These are phyloP conservation scores for Orthosia cruda DNA, from an alignment of 2,888 invertebrate species.

Conservation along the genomic window DNA sequence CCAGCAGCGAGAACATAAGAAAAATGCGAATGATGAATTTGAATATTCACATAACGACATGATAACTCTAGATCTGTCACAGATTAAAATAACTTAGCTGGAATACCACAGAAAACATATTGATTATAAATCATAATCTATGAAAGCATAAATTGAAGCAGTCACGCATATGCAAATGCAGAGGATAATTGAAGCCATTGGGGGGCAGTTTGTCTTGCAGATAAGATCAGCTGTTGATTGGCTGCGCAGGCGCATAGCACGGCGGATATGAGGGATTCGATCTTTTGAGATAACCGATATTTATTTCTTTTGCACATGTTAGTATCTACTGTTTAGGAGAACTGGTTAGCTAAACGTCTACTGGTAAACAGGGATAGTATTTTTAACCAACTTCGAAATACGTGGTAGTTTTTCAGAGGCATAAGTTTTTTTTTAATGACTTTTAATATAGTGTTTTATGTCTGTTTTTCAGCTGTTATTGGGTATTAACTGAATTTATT, in stretches of 20 bases:
- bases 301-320: constrained; percentile 54
- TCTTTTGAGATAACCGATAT: constrained; percentile 50
- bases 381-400: background rate
- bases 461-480: background rate
- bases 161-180: constrained; percentile 61
- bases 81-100: constrained; percentile 53
- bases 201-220: constrained; percentile 54
- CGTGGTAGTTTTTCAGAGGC: background rate
- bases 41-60: background rate
- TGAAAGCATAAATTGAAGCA: constrained; percentile 53
- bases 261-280: constrained; percentile 57
- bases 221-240: constrained; percentile 63
- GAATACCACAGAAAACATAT: constrained; percentile 42
- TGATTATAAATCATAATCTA: constrained; percentile 58
- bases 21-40: no score
- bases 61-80: constrained; percentile 38
- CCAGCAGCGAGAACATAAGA: no score
- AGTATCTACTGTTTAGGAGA: constrained; percentile 19
- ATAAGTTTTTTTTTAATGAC: no score
- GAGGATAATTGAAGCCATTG: constrained; percentile 60
- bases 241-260: constrained; percentile 54
- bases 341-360: background rate
- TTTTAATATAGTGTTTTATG: background rate
- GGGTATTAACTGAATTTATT: background rate
- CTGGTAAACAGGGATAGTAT: background rate